phyloP scores from a whole-genome alignment of 2,113 vertebrate species.

The Pedetes capensis region DNA sequence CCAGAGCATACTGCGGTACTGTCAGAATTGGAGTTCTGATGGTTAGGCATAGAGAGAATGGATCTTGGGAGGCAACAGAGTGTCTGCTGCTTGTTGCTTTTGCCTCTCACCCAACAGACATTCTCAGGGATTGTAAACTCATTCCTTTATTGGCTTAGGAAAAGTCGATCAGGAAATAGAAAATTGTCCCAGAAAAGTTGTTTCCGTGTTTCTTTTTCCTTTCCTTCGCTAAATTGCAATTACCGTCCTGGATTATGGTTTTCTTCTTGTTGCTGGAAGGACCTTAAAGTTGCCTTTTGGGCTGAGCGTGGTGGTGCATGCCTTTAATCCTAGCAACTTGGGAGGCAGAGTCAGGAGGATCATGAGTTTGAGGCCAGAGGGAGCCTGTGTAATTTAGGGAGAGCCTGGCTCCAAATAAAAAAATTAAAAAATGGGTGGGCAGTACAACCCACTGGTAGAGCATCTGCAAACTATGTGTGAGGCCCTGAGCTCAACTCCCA shows the following conservation, averaged over 20 bases:
- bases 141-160: neutral
- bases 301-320: too few relatives aligned
- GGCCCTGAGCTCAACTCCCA: too few relatives aligned
- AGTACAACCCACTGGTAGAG: too few relatives aligned
- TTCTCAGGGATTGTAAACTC: neutral
- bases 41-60: neutral
- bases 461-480: too few relatives aligned
- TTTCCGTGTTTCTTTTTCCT: neutral
- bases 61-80: neutral
- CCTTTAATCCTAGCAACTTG: too few relatives aligned
- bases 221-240: neutral
- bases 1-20: neutral
- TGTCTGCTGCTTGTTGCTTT: neutral
- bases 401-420: too few relatives aligned
- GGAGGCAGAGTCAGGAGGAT: too few relatives aligned
- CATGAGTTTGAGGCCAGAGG: too few relatives aligned
- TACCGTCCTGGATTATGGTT: neutral
- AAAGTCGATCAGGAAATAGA: neutral
- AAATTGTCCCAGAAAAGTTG: neutral
- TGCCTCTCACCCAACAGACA: neutral
- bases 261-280: neutral
- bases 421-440: too few relatives aligned
- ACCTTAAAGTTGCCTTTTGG: too few relatives aligned
- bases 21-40: neutral
- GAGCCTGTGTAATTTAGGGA: too few relatives aligned